Base-by-base conservation (phyloP, 2,888 invertebrate species). In the Monochamus alternatus region DNA sequence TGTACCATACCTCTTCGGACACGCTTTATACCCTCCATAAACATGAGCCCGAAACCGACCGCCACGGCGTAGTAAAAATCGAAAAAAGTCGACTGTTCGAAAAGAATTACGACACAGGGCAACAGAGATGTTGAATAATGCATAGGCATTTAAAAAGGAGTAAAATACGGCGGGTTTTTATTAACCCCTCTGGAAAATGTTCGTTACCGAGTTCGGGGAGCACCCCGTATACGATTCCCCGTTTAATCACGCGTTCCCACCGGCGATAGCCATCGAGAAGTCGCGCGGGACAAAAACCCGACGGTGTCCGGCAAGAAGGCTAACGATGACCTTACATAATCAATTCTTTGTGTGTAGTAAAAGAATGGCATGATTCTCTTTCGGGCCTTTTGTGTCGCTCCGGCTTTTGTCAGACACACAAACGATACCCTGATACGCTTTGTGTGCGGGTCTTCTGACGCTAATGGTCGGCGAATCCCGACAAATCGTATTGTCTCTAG, bases 301-400 rank as follows among this genome's bases (percentile, higher is more conserved):
- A 14, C 55, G 55, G 12, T 22, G 55, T n/a, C n/a, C 55, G 22
- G 55, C n/a, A 55, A 31, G 58, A 66, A 64, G 69, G 32, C 66
- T 67, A 72, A 76, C 71, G 79, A 80, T 79, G 80, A 78, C 78
- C 79, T 80, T 78, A 81, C 78, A 81, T 81, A 80, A 80, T 81
- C 79, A 80, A 81, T 81, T 81, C 81, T 80, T 81, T 81, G 79
- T 81, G 79, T 81, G 69, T 62, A 58, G 51, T 76, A 79, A 81
- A 79, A 79, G 79, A 81, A 79, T 79, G 73, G 79, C 76, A 78
- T 66, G 66, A 58, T 63, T 63, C 63, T 79, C 79, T 78, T 69
- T 75, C 55, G 70, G 67, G 59, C 55, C 78, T 78, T 78, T 80
- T 80, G 76, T 80, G 69, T 76, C 76, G 73, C 43, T 75, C 75